A percentile compares a stretch with the other conserved stretches of the same genome.
These are phyloP conservation scores for Phalloptychus januarius DNA, from an alignment of 2,797 vertebrate genomes.

Conservation along the genomic window DNA sequence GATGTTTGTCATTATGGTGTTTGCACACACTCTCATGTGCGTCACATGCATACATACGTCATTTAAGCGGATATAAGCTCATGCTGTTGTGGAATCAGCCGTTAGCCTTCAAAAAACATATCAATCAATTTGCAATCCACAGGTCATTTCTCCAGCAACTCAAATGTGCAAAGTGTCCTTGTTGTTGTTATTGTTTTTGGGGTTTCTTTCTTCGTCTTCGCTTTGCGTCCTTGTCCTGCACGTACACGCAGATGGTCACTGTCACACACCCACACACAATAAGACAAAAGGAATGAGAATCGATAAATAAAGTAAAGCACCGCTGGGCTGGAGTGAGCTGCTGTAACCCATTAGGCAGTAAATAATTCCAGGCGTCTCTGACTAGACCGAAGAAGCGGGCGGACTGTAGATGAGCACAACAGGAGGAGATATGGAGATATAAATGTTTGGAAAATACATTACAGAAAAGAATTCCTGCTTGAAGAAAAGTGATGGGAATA, in stretches of 20 bases:
- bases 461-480: slow-evolving; percentile 7
- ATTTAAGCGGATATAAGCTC: slow-evolving; percentile 21
- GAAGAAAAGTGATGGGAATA: slow-evolving; percentile 3
- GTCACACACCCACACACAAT: slow-evolving; percentile 28
- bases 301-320: slow-evolving; percentile 74
- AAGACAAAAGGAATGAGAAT: slow-evolving; percentile 69
- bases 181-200: slow-evolving; percentile 16
- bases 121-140: slow-evolving; percentile 53
- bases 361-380: slow-evolving; percentile 71
- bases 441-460: slow-evolving; percentile 31
- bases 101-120: slow-evolving; percentile 65
- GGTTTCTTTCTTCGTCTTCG: slow-evolving; percentile 35
- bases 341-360: slow-evolving; percentile 76
- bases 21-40: neutral
- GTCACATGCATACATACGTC: slow-evolving; percentile 23
- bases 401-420: slow-evolving; percentile 61
- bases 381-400: slow-evolving; percentile 50
- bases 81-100: slow-evolving; percentile 34
- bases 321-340: slow-evolving; percentile 56
- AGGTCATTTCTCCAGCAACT: slow-evolving; percentile 52
- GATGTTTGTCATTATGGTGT: slow-evolving; percentile 13
- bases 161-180: slow-evolving; percentile 57
- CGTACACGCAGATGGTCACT: slow-evolving; percentile 16
- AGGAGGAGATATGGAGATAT: slow-evolving; percentile 31
- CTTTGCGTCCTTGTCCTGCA: slow-evolving; percentile 36